These are phyloP conservation scores for Montipora cactus DNA, from an alignment of 64 coral and sea anemone species.

Conservation along the genomic window DNA sequence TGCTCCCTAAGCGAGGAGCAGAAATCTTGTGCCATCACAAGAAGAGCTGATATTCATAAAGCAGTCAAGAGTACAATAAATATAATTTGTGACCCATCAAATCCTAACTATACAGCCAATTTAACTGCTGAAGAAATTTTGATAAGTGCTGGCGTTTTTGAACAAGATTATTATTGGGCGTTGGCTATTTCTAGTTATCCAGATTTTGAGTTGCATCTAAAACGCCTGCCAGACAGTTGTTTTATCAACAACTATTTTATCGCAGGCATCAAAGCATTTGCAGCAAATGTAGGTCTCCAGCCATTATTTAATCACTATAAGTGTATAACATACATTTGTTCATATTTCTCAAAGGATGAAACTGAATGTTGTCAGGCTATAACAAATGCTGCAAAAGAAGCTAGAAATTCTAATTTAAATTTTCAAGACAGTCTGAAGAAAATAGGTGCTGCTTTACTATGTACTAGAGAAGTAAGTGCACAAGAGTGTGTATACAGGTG, in stretches of 20 bases:
- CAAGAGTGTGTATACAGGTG: conserved; percentile 40
- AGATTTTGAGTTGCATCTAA: conserved; percentile 61
- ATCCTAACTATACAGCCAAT: neutral
- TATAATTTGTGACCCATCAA: neutral
- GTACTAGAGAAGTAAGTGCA: conserved; percentile 47
- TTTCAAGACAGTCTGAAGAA: conserved; percentile 37
- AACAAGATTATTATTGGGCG: conserved; percentile 68
- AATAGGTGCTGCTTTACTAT: conserved; percentile 38
- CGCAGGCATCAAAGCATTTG: conserved; percentile 46
- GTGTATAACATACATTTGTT: conserved; percentile 32
- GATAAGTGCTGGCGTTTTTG: neutral
- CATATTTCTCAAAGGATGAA: conserved; percentile 17
- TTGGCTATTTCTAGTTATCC: conserved; percentile 60
- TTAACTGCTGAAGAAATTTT: conserved; percentile 30
- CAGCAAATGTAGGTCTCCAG: conserved; percentile 16
- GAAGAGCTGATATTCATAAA: neutral
- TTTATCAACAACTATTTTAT: conserved; percentile 76
- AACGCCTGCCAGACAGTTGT: conserved; percentile 61
- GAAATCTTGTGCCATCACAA: neutral
- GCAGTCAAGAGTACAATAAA: neutral
- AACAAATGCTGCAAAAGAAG: conserved; percentile 44
- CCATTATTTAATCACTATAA: conserved; percentile 48
- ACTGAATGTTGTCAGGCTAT: conserved; percentile 26
- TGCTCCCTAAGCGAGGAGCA: neutral
- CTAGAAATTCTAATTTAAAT: conserved; percentile 23